These are phyloP conservation scores for Polyommatus iphigenia DNA, from an alignment of 2,888 invertebrate species.

Conservation along the genomic window DNA sequence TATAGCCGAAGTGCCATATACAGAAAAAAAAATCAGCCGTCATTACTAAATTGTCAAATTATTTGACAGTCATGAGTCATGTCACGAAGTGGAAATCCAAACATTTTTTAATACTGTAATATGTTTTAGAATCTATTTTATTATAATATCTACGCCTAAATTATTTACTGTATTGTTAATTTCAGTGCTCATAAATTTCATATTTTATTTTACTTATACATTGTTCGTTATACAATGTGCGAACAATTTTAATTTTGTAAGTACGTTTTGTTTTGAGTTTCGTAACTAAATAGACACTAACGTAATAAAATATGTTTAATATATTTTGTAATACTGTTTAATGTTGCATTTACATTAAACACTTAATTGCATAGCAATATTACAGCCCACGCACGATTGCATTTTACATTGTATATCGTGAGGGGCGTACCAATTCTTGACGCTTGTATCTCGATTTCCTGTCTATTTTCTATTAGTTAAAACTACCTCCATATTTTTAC, in stretches of 20 bases:
- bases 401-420: background rate
- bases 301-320: no score
- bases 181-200: background rate
- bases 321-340: no score
- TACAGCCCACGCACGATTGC: background rate
- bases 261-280: slow-evolving; percentile 34
- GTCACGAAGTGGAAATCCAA: background rate
- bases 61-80: slow-evolving; percentile 4
- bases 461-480: background rate
- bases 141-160: slow-evolving; percentile 4
- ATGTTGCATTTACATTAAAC: no score
- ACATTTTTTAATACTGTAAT: no score
- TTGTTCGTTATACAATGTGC: slow-evolving; percentile 35
- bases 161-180: slow-evolving; percentile 3
- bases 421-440: background rate
- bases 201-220: background rate
- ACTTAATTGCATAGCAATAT: background rate
- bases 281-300: background rate
- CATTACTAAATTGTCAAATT: background rate
- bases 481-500: background rate
- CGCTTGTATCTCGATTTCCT: background rate
- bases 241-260: slow-evolving; percentile 37
- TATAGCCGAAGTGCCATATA: no score
- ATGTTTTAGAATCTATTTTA: background rate
- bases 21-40: background rate